Base-by-base conservation (phyloP, 2,888 invertebrate genomes). In the Ophion costatus region DNA sequence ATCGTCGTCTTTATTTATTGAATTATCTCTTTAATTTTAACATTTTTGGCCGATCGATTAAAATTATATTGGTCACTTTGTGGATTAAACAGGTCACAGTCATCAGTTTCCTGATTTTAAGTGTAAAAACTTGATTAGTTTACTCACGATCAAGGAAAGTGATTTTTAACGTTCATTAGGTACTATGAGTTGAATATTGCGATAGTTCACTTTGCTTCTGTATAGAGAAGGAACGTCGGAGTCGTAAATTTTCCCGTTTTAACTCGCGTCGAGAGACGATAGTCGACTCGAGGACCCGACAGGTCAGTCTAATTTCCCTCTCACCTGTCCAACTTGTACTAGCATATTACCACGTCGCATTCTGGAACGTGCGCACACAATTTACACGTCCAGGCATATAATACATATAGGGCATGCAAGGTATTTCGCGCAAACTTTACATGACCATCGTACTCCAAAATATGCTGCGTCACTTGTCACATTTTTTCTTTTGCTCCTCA, bases 301-400 rank as follows among this genome's bases (percentile, higher is more conserved):
- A 63, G 80, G 45, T 80, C 86, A 75, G 70, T 74, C 84, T 85
- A 86, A 86, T 86, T 85, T 84, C 75, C 85, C 87, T 86, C 86
- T 87, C 87, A 87, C 87, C 67, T 77, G 80, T 83, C 59, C 73
- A 71, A 24, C 80, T 57, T 76, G 81, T 86, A 84, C 76, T 85
- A 79, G 79, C 74, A 80, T 77, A 84, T 84, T 84, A 81, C 83
- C 56, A 80, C 80, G 56, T 70, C 69, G 61, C 77, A 73, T 82
- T 77, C 80, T 85, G 73, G 66, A 83, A 74, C 71, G 77, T 38
- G 63, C 67, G 20, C 33, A 56, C 66, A 71, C 63, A 20, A 64
- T 75, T 61, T 45, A 75, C 61, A 74, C 45, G 22, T 51, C 45
- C 75, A 74, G 59, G 63, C 63, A n/a, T 74, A 63, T 10, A n/a